Conservation (phyloP, 2,113 vertebrate genomes). For the Mustela lutreola region DNA sequence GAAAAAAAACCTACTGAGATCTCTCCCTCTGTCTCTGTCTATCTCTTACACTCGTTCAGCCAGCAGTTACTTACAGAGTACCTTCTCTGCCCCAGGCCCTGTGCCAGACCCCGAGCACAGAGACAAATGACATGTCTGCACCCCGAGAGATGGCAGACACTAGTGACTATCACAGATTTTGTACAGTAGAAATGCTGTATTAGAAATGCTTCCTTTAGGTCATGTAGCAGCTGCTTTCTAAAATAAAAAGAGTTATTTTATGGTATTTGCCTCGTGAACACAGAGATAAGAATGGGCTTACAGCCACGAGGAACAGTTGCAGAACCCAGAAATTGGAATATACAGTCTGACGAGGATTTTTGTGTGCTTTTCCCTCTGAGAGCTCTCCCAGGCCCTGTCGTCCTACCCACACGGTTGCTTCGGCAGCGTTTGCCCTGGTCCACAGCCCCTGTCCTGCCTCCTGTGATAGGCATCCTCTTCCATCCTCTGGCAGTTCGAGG, state of each 20-base stretch:
- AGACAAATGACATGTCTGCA: background rate
- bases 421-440: background rate
- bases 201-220: background rate
- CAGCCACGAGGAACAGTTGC: background rate
- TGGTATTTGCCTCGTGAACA: background rate
- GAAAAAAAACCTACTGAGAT: background rate
- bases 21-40: background rate
- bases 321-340: background rate
- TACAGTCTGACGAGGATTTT: background rate
- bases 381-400: background rate
- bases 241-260: background rate
- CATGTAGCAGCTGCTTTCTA: background rate
- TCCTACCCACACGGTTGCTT: accelerated
- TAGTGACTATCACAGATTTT: background rate
- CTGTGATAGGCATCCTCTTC: background rate
- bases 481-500: background rate
- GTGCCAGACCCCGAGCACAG: background rate
- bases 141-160: background rate
- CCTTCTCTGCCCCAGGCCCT: background rate
- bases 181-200: background rate
- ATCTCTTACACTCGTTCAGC: background rate
- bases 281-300: background rate
- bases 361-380: background rate
- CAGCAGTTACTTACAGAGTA: background rate
- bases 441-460: background rate